These are phyloP conservation scores for Carlito syrichta DNA, from an alignment of 2,113 vertebrate species.

Conservation along the genomic window DNA sequence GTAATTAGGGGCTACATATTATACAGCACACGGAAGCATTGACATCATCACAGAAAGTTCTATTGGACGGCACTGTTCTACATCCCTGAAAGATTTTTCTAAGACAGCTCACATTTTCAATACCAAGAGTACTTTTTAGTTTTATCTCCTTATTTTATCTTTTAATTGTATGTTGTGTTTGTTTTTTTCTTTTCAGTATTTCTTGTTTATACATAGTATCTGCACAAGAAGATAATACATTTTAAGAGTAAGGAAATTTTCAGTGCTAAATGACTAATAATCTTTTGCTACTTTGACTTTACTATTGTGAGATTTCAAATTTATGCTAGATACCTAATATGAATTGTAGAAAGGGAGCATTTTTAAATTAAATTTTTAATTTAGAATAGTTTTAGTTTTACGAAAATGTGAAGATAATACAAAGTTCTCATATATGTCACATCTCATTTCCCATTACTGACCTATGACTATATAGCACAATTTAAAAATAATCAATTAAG, in stretches of 20 bases:
- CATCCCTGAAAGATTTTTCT: background rate
- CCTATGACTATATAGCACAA: too few relatives aligned
- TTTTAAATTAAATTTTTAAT: background rate
- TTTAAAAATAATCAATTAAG: background rate
- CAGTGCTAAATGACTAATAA: background rate
- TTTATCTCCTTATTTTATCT: background rate
- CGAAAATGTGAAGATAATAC: background rate
- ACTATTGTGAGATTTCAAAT: background rate
- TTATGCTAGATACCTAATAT: background rate
- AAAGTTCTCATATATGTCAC: background rate
- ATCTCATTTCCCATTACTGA: too few relatives aligned
- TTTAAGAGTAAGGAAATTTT: background rate
- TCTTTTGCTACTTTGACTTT: conserved; percentile 20
- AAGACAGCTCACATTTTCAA: background rate
- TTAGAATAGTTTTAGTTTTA: background rate
- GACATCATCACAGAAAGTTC: background rate
- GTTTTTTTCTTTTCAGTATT: background rate
- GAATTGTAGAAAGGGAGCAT: background rate
- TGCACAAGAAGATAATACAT: background rate
- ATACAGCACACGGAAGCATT: background rate
- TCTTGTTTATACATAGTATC: background rate
- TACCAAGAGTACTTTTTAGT: background rate
- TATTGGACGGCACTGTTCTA: background rate
- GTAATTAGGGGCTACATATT: background rate
- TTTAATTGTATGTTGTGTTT: background rate